A percentile compares a stretch with the other conserved stretches of the same genome.
phyloP scores from a whole-genome alignment of 2,888 invertebrate genomes.

The Pristionchus entomophagus region DNA sequence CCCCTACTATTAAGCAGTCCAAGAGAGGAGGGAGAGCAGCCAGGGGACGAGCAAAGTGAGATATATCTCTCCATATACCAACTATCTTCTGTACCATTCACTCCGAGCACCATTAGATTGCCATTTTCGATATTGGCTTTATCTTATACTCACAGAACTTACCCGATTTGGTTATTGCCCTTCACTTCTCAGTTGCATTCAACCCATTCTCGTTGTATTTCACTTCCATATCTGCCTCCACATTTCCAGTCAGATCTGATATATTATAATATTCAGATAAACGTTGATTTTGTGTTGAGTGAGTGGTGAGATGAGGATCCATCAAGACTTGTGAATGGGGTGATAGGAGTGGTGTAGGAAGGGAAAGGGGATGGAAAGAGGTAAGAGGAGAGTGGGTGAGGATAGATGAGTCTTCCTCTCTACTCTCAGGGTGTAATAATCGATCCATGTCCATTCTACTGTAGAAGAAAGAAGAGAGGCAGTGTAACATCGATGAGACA shows the following conservation, averaged over 20 bases:
- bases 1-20: neutral
- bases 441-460: conserved; percentile 34
- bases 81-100: neutral
- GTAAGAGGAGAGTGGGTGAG: conserved; percentile 31
- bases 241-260: conserved; percentile 30
- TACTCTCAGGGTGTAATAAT: conserved; percentile 38
- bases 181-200: conserved; percentile 39
- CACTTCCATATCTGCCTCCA: conserved; percentile 30
- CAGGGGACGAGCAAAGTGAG: neutral
- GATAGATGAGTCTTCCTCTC: conserved; percentile 21
- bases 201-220: conserved; percentile 20
- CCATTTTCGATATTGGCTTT: neutral
- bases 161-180: neutral
- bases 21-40: conserved; percentile 15
- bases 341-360: conserved; percentile 37
- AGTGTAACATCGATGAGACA: conserved; percentile 32
- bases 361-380: conserved; percentile 20
- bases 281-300: conserved; percentile 28
- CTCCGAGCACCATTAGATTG: neutral
- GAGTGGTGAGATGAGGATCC: neutral
- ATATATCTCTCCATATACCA: neutral
- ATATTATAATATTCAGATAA: conserved; percentile 25
- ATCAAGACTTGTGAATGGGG: conserved; percentile 25
- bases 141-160: neutral
- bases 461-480: neutral